Percentiles rank a stretch among this genome's conserved stretches.
Evolutionary conservation across 2,797 vertebrate genomes (phyloP).

Genomic region (Clamator glandarius): DNA sequence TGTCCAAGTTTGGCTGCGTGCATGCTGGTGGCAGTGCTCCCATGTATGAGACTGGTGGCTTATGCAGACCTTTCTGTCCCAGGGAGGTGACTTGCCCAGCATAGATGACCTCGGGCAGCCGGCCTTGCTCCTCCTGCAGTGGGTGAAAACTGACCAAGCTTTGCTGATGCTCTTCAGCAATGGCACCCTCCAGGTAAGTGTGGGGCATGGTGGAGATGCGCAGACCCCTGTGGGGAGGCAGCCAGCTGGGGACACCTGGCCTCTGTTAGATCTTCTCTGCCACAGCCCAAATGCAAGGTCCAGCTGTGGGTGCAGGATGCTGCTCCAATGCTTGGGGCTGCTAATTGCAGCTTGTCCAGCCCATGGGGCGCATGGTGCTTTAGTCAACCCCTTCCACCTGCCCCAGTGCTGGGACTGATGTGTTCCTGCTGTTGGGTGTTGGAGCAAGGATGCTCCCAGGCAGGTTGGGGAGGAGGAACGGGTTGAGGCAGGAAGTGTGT

Average conservation of each 20-base stretch:
- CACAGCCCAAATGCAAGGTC: not conserved
- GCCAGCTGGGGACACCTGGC: not conserved
- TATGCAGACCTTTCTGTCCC: not conserved
- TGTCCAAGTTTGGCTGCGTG: not conserved
- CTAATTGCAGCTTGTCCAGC: not conserved
- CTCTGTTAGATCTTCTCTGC: not conserved
- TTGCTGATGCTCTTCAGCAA: conserved; percentile 97
- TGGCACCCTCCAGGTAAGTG: conserved; percentile 91
- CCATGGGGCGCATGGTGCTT: not conserved
- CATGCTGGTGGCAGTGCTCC: not conserved
- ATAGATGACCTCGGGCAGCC: conserved; percentile 74
- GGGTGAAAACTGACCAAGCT: conserved; percentile 97
- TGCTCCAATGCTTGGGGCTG: not conserved
- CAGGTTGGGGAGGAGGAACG: conserved; percentile 2
- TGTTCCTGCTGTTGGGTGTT: not conserved
- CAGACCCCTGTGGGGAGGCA: not conserved
- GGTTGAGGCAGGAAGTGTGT: conserved; percentile 12
- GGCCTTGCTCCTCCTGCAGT: conserved; percentile 89
- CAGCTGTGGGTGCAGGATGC: not conserved
- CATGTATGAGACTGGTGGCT: not conserved
- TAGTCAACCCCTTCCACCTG: not conserved
- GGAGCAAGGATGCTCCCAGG: not conserved
- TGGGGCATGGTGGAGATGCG: not conserved
- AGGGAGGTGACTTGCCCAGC: conserved; percentile 93
- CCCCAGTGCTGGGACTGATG: not conserved